These are phyloP conservation scores for Netelia virgata DNA, from an alignment of 2,888 invertebrate genomes.

Conservation along the genomic window DNA sequence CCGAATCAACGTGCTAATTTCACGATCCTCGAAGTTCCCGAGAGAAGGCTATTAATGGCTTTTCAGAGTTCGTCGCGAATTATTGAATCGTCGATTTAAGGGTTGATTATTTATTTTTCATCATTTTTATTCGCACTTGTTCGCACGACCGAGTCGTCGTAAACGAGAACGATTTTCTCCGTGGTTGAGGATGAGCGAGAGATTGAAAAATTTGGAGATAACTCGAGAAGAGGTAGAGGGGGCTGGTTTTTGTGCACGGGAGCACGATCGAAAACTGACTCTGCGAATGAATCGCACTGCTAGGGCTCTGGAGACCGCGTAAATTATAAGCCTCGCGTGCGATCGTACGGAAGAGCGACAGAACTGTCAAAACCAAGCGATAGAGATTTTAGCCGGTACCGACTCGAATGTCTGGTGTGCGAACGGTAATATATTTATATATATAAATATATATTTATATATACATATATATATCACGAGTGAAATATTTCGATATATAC, in stretches of 20 bases:
- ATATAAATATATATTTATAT: too few relatives aligned
- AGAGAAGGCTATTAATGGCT: slow-evolving; percentile 44
- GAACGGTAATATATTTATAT: background rate
- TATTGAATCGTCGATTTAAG: slow-evolving; percentile 52
- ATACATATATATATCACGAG: background rate
- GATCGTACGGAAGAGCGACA: slow-evolving; percentile 74
- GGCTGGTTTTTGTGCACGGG: background rate
- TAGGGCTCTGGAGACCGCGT: slow-evolving; percentile 57
- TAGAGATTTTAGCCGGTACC: slow-evolving; percentile 20
- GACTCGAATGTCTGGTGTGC: slow-evolving; percentile 11
- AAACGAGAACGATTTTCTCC: background rate
- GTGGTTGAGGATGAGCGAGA: background rate
- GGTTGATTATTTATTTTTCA: background rate
- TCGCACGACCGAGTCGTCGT: background rate
- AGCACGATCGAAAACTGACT: slow-evolving; percentile 31
- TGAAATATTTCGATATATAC: background rate
- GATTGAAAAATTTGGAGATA: background rate
- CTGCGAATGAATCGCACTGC: background rate
- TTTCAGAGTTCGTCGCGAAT: slow-evolving; percentile 49
- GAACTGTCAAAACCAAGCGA: slow-evolving; percentile 75
- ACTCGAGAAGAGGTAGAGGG: background rate
- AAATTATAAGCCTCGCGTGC: slow-evolving; percentile 74
- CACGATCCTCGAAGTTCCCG: slow-evolving; percentile 10
- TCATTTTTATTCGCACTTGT: background rate
- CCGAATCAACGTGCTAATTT: slow-evolving; percentile 22